phyloP scores from a whole-genome alignment of 2,113 vertebrate genomes.

The Dunckerocampus dactyliophorus region DNA sequence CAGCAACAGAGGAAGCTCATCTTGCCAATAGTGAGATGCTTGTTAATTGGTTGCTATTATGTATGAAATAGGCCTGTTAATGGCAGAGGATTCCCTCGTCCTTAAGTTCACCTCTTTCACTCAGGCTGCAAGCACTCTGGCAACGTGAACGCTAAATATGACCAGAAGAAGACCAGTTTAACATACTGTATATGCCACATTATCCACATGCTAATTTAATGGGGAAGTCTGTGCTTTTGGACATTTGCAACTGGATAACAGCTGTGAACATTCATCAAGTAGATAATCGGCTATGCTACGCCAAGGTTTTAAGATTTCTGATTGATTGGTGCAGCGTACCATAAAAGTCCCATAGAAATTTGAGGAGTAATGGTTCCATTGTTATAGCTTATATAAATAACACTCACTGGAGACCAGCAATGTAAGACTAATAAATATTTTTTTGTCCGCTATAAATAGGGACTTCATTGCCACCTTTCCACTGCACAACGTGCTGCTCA shows the following conservation, averaged over 20 bases:
- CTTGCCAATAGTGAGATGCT: conserved; percentile 10
- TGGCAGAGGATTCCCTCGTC: conserved; percentile 49
- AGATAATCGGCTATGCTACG: neutral
- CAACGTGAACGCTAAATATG: neutral
- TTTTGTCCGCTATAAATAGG: neutral
- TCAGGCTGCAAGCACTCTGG: neutral
- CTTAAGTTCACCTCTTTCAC: conserved; percentile 39
- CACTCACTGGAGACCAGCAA: neutral
- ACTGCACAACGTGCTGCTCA: neutral
- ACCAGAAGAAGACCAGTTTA: neutral
- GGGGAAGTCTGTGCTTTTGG: neutral
- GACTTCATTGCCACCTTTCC: neutral
- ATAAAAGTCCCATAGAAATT: neutral
- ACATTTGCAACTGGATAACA: neutral
- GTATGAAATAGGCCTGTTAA: conserved; percentile 33
- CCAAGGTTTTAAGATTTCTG: neutral
- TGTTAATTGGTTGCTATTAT: conserved; percentile 25
- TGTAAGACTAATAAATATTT: conserved; percentile 8
- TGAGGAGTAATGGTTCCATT: conserved; percentile 9
- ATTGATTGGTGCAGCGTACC: neutral
- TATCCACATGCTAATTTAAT: neutral
- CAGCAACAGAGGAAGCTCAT: conserved; percentile 11
- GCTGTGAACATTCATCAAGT: neutral
- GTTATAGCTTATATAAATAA: conserved; percentile 27
- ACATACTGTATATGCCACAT: neutral